Evolutionary conservation across 2,113 vertebrate genomes (phyloP), one percentile per base, ranked within the genome.

Genomic region (Otus sunia): DNA sequence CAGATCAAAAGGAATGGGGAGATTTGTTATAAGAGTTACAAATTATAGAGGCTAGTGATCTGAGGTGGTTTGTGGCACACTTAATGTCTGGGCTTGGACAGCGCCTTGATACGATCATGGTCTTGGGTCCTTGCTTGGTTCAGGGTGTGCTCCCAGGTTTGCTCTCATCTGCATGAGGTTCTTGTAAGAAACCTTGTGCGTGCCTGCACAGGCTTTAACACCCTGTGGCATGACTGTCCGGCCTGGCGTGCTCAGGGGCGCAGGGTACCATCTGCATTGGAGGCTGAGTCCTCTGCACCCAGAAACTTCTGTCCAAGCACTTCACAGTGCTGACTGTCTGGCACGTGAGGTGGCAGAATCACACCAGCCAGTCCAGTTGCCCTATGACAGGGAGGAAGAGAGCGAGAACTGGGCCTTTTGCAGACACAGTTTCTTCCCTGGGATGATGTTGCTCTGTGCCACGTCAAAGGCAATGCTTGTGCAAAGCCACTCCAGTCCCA

Each of bases 241-340:
- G 30, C 52, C 69, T 13, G 62, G 52, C 56, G 15, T 3, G 12
- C 36, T 4, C 5, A 15, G 58, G 21, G 58, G 13, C 8, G 1
- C 26, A 2, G 34, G 62, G 45, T 0, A 1, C 22, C 72, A 3
- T 7, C 34, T 0, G 3, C 30, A 0, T 1, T 1, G 11, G n/a
- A 16, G 12, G 5, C 53, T 56, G 43, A 9, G 19, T 67, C 22
- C 39, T 16, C 63, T 56, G 55, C 39, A 21, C 29, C 74, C 27
- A 27, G 17, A 6, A 56, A 17, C 1, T 4, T 12, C 66, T 26
- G 0, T 2, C 37, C 52, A 11, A 21, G 45, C 7, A 5, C 4
- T 53, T 32, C 1, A 21, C 49, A 62, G 50, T 2, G 1, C 47
- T 6, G 80, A 1, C 32, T n/a, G 41, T 36, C 18, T 25, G 60